A percentile compares a stretch with the other conserved stretches of the same genome.
Conservation (phyloP, 2,113 vertebrate genomes). For the Puma concolor region DNA sequence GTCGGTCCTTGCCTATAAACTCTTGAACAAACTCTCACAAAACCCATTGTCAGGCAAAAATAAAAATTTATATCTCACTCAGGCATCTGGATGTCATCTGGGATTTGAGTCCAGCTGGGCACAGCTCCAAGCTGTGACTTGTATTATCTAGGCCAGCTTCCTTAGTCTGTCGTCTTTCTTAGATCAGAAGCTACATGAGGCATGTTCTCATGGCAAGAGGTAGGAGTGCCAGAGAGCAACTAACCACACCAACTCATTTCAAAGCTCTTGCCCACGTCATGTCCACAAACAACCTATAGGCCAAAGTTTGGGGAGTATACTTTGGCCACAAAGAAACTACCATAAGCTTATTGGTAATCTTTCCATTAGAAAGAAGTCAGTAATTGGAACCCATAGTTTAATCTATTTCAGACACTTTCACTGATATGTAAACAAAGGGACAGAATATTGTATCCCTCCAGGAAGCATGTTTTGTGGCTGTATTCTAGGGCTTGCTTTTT, state of each 20-base stretch:
- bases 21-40: background rate
- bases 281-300: background rate
- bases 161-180: background rate
- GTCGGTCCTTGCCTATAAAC: background rate
- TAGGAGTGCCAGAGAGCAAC: background rate
- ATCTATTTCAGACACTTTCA: background rate
- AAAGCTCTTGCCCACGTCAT: background rate
- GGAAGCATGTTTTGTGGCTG: background rate
- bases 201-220: background rate
- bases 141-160: background rate
- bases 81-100: background rate
- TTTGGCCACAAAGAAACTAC: background rate
- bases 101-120: background rate
- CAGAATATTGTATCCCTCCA: background rate
- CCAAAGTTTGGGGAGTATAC: background rate
- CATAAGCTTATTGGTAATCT: background rate
- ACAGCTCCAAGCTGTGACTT: background rate
- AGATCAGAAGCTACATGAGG: background rate
- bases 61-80: background rate
- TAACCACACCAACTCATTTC: background rate
- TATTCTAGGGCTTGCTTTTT: background rate
- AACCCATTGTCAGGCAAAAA: background rate
- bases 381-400: background rate
- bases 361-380: background rate
- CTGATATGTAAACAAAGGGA: background rate